phyloP scores from a whole-genome alignment of 2,113 vertebrate species.

The Lepus europaeus region DNA sequence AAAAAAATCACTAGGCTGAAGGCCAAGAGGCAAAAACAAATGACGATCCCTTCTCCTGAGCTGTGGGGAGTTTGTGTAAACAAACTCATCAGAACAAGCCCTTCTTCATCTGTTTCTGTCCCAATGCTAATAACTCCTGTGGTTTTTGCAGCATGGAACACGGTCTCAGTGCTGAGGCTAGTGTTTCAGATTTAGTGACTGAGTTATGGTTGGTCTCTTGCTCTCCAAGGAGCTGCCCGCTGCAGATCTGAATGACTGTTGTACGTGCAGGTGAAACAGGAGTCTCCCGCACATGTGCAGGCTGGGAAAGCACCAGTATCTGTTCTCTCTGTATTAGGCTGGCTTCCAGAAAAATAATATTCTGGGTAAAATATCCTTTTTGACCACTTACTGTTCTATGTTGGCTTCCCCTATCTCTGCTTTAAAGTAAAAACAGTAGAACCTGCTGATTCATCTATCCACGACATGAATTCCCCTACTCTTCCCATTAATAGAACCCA shows the following conservation, averaged over 20 bases:
- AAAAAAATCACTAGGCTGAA: not conserved
- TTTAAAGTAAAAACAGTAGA: not conserved
- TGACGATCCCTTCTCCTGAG: not conserved
- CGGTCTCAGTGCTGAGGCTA: not conserved
- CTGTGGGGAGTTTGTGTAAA: not conserved
- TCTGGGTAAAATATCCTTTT: not conserved
- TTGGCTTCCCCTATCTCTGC: not conserved
- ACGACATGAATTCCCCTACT: rapidly evolving
- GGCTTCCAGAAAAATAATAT: not conserved
- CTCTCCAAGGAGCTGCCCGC: not conserved
- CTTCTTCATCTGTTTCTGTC: slow-evolving; percentile 6
- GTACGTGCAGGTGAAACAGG: not conserved
- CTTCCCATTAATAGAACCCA: not conserved
- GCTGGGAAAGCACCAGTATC: rapidly evolving
- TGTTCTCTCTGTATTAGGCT: not conserved
- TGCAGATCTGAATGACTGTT: not conserved
- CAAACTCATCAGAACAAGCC: slow-evolving; percentile 26
- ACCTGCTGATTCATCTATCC: too few relatives aligned
- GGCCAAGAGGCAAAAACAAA: slow-evolving; percentile 66
- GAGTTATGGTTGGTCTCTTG: not conserved
- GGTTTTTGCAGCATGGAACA: not conserved
- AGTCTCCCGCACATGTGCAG: rapidly evolving
- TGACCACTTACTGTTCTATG: not conserved
- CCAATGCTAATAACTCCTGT: not conserved
- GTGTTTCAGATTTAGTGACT: not conserved